These are phyloP conservation scores for Styela clava DNA, from an alignment of 23 tunicate genomes.

Conservation along the genomic window DNA sequence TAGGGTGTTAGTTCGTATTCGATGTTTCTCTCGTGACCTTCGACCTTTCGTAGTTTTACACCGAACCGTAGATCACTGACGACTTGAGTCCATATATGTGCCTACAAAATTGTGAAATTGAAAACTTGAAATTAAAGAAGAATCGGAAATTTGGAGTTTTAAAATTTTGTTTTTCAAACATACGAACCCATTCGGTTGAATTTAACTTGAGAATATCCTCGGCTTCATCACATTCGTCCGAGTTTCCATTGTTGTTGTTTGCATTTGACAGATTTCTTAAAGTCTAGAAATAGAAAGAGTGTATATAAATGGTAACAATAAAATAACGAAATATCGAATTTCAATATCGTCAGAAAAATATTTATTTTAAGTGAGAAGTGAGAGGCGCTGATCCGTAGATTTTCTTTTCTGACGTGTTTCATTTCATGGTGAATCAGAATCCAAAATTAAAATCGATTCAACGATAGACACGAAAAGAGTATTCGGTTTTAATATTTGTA, in stretches of 20 bases:
- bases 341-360: no score
- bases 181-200: conserved; percentile 43
- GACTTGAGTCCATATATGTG: conserved; percentile 76
- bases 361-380: no score
- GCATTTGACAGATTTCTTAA: conserved; percentile 17
- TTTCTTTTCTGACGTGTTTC: no score
- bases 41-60: conserved; percentile 46
- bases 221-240: background rate
- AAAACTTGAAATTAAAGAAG: no score
- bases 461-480: no score
- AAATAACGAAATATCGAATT: no score
- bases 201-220: conserved; percentile 27
- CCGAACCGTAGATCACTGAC: conserved; percentile 52
- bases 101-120: conserved; percentile 46
- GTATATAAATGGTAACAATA: no score
- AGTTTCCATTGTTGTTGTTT: conserved; percentile 16
- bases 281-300: conserved; percentile 29
- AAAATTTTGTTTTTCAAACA: background rate
- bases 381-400: no score
- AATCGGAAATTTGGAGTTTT: background rate
- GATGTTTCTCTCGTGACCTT: conserved; percentile 14
- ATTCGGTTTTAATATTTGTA: no score
- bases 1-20: conserved; percentile 72
- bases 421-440: no score
- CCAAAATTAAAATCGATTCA: no score